These are phyloP conservation scores for Damaliscus lunatus DNA, from an alignment of 2,113 vertebrate species.

Conservation along the genomic window DNA sequence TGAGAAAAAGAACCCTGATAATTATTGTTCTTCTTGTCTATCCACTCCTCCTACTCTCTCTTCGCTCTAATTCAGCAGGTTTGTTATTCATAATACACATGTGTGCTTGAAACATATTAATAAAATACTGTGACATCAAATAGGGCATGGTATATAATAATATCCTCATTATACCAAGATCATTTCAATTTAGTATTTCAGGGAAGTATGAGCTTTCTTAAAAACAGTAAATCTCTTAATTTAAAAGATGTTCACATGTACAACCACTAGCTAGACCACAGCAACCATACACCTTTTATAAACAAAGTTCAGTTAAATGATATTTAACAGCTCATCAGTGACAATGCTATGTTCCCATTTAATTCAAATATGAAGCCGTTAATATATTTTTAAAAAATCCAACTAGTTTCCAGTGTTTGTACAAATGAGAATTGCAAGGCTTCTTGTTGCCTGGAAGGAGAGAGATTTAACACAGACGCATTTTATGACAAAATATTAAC, in stretches of 20 bases:
- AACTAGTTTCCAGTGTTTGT: not conserved
- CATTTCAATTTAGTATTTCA: not conserved
- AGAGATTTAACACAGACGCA: not conserved
- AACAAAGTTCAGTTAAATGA: not conserved
- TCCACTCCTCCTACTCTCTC: not conserved
- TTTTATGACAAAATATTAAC: conserved; percentile 1
- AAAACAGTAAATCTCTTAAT: not conserved
- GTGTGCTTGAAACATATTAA: not conserved
- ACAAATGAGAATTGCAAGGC: not conserved
- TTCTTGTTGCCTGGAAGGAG: not conserved
- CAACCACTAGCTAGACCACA: not conserved
- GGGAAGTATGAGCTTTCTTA: not conserved
- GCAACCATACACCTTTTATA: not conserved
- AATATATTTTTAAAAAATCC: not conserved
- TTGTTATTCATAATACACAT: not conserved
- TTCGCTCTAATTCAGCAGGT: not conserved
- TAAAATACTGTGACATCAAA: not conserved
- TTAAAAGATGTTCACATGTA: not conserved
- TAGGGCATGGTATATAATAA: not conserved
- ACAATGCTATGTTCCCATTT: not conserved
- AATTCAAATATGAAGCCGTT: not conserved
- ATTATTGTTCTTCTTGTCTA: not conserved
- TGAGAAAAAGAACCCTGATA: not conserved
- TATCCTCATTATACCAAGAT: not conserved
- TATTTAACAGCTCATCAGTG: not conserved